Percentiles rank a stretch among this genome's conserved stretches.
These are phyloP conservation scores for Sesamia nonagrioides DNA, from an alignment of 1,140 invertebrate species.

Conservation along the genomic window DNA sequence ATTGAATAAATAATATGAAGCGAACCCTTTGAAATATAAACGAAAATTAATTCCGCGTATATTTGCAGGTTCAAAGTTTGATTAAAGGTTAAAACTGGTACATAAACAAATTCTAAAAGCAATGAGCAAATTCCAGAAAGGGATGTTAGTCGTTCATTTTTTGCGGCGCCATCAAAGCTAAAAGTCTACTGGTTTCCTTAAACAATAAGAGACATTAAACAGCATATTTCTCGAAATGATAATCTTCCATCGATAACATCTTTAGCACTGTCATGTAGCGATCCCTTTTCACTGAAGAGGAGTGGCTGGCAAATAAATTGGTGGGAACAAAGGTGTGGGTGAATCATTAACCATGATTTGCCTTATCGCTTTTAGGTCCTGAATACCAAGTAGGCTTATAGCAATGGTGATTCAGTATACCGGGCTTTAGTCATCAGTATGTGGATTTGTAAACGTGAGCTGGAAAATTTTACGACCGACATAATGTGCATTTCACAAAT, in stretches of 20 bases:
- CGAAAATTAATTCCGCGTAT: no score
- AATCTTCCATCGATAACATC: conserved; percentile 64
- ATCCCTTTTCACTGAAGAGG: conserved; percentile 61
- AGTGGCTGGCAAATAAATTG: conserved; percentile 58
- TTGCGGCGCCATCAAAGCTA: conserved; percentile 15
- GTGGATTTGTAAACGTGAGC: conserved; percentile 11
- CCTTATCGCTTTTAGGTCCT: conserved; percentile 67
- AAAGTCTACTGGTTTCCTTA: conserved; percentile 27
- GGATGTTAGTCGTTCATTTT: background rate
- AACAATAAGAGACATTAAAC: conserved; percentile 20
- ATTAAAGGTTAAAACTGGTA: background rate
- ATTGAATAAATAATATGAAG: no score
- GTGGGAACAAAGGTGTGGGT: conserved; percentile 63
- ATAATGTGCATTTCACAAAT: background rate
- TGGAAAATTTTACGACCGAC: conserved; percentile 35
- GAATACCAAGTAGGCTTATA: conserved; percentile 72
- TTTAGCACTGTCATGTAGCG: conserved; percentile 60
- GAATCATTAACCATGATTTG: conserved; percentile 79
- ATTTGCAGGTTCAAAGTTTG: no score
- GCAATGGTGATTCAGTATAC: conserved; percentile 52
- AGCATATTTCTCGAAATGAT: conserved; percentile 44
- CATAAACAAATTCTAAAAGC: background rate
- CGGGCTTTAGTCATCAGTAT: conserved; percentile 45
- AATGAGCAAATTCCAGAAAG: background rate
- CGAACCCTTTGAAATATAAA: no score